Base-by-base conservation (phyloP, 2,888 invertebrate genomes). In the Muscina levida region DNA sequence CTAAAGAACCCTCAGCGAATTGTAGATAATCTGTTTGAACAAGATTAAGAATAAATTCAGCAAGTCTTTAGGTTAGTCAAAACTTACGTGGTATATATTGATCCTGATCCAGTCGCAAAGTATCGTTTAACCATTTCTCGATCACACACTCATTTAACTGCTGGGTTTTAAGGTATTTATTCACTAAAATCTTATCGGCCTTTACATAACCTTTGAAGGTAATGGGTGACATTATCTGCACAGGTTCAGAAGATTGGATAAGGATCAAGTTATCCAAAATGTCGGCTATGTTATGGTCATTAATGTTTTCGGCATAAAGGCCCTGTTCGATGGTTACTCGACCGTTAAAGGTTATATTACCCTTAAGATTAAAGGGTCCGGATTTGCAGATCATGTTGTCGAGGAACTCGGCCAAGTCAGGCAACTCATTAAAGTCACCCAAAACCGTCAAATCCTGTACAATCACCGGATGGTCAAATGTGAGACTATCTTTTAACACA, bases 1-100 rank as follows among this genome's bases (percentile, higher is more conserved):
- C 84, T 44, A 93, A 88, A 1, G 86, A 85, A 0, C 91, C 91
- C 6, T 89, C 81, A 0, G 89, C 87, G 84, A 93, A 91, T 0
- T 71, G 85, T 2, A 92, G 85, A 3, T 85, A 80, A 19, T 89
- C 93, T 92, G 71, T 0, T 66, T 76, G 26, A 46, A n/a, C n/a
- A n/a, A n/a, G n/a, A n/a, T n/a, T 2, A 48, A 39, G 11, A 71
- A 3, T 19, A 65, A 39, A 57, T 22, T n/a, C n/a, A n/a, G n/a
- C n/a, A n/a, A n/a, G n/a, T n/a, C n/a, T n/a, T n/a, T n/a, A n/a
- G n/a, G n/a, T n/a, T n/a, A n/a, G n/a, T n/a, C 31, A 31, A 31
- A 37, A 73, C 84, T 82, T 77, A 90, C 90, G 37, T 22, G 79
- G 37, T 4, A 87, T 76, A 57, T 84, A 79, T 70, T 85, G 82